Percentiles rank a stretch among this genome's conserved stretches.
These are phyloP conservation scores for Chlorospingus semifuscus DNA, from an alignment of 2,797 vertebrate genomes.

Conservation along the genomic window DNA sequence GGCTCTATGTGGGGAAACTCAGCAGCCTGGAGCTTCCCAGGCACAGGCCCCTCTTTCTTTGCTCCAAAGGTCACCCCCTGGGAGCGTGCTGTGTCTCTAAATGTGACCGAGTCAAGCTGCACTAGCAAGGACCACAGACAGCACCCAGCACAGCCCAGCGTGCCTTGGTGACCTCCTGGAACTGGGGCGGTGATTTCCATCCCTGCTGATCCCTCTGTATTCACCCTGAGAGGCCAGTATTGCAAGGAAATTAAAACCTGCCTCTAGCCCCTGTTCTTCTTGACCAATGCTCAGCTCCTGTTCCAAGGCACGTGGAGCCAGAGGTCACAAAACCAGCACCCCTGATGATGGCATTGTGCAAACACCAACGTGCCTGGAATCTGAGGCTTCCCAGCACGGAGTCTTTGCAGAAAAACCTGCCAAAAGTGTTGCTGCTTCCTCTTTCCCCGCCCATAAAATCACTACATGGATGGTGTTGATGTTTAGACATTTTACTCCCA, in stretches of 20 bases:
- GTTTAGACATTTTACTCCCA: neutral
- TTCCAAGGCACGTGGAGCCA: neutral
- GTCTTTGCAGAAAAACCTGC: neutral
- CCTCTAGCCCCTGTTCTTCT: neutral
- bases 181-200: neutral
- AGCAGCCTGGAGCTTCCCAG: neutral
- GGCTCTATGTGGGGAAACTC: neutral
- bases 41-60: neutral
- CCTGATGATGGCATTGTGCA: neutral
- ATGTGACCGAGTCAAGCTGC: neutral
- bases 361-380: accelerated
- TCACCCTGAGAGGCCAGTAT: neutral
- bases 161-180: neutral
- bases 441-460: neutral
- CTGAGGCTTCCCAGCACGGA: neutral
- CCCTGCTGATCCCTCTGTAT: neutral
- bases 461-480: neutral
- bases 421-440: neutral
- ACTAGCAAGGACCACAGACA: neutral
- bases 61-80: neutral
- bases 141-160: neutral
- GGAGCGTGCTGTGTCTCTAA: neutral
- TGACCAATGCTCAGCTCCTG: neutral
- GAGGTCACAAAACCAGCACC: neutral
- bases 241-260: neutral